Evolutionary conservation across 2,888 invertebrate genomes (phyloP).

Genomic region (Coleophora deauratella): DNA sequence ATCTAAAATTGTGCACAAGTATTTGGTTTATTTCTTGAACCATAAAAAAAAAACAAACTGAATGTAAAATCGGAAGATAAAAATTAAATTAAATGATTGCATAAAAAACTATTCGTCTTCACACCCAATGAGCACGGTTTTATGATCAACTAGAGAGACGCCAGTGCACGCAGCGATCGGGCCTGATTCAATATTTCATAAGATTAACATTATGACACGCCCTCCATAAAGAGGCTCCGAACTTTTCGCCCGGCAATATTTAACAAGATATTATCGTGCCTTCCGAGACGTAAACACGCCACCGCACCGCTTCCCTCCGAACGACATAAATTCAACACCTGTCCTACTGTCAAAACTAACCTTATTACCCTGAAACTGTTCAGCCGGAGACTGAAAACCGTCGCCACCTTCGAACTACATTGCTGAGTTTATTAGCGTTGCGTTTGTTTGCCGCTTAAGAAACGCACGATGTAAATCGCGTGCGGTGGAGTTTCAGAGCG

Average conservation of each 20-base stretch:
- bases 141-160: too few species aligned
- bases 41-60: too few species aligned
- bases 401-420: background rate
- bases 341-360: slow-evolving; percentile 42
- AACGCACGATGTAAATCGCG: background rate
- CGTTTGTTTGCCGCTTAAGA: background rate
- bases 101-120: too few species aligned
- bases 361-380: slow-evolving; percentile 13
- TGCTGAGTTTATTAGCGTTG: background rate
- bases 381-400: slow-evolving; percentile 1
- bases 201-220: slow-evolving; percentile 36
- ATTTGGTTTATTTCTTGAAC: too few species aligned
- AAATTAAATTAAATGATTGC: too few species aligned
- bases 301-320: slow-evolving; percentile 29
- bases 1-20: too few species aligned
- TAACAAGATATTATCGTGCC: slow-evolving; percentile 29
- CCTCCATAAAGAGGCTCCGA: slow-evolving; percentile 29
- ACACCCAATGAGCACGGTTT: too few species aligned
- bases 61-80: too few species aligned
- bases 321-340: slow-evolving; percentile 56
- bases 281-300: slow-evolving; percentile 35
- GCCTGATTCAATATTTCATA: slow-evolving; percentile 44
- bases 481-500: background rate
- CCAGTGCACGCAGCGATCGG: too few species aligned
- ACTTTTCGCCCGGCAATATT: slow-evolving; percentile 17